Evolutionary conservation across 64 coral and sea anemone species (phyloP).

Genomic region (Stichodactyla helianthus): DNA sequence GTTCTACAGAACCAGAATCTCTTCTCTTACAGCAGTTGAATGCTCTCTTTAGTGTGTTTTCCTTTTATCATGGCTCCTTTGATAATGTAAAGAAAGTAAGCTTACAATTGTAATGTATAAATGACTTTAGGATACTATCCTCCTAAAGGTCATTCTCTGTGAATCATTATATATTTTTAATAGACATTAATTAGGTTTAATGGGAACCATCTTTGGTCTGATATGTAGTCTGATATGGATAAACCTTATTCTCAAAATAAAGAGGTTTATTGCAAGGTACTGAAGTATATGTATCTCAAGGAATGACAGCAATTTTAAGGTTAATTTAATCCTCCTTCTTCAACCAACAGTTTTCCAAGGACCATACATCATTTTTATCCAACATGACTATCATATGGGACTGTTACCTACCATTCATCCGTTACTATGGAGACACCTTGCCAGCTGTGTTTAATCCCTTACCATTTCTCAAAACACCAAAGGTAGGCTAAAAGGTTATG

Average conservation of each 20-base stretch:
- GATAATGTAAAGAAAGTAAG: constrained; percentile 66
- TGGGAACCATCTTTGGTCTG: no score
- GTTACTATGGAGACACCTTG: constrained; percentile 94
- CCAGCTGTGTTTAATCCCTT: constrained; percentile 90
- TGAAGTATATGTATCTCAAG: neutral
- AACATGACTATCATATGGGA: constrained; percentile 87
- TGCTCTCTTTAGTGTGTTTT: constrained; percentile 69
- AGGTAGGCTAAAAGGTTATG: constrained; percentile 26
- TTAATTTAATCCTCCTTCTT: constrained; percentile 1
- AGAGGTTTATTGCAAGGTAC: no score
- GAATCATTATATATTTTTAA: no score
- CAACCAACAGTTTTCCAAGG: constrained; percentile 50
- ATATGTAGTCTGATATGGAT: no score
- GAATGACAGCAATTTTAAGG: neutral
- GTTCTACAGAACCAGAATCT: constrained; percentile 79
- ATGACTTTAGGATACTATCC: no score
- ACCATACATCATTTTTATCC: constrained; percentile 44
- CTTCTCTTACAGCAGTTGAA: constrained; percentile 65
- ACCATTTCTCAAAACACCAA: constrained; percentile 74
- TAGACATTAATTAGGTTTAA: no score
- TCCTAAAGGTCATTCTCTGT: no score
- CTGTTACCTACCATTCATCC: constrained; percentile 91
- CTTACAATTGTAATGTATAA: neutral
- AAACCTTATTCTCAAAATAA: no score
- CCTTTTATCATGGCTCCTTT: constrained; percentile 95